These are phyloP conservation scores for Ashinkailepas kermadecensis DNA, from an alignment of 2,888 invertebrate species.

Conservation along the genomic window DNA sequence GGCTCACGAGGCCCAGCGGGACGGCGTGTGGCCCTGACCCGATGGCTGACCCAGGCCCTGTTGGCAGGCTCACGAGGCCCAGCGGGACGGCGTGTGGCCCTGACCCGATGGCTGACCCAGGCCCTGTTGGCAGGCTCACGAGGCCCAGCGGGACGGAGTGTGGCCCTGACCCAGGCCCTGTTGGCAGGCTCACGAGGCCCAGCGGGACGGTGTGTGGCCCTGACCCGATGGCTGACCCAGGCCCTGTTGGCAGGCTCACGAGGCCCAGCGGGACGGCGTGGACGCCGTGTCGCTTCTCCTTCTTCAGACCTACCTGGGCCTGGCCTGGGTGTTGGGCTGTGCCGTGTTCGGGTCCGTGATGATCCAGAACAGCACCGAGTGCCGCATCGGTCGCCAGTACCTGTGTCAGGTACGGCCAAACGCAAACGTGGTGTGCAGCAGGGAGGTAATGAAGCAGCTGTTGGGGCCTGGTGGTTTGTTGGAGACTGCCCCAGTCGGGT, in stretches of 20 bases:
- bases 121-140: slow-evolving; percentile 51
- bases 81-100: slow-evolving; percentile 61
- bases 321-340: slow-evolving; percentile 76
- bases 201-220: too few relatives aligned
- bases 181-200: slow-evolving; percentile 31
- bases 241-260: slow-evolving; percentile 51
- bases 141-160: slow-evolving; percentile 66
- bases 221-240: too few relatives aligned
- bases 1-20: slow-evolving; percentile 69
- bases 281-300: slow-evolving; percentile 55
- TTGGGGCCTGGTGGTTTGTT: too few relatives aligned
- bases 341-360: slow-evolving; percentile 71
- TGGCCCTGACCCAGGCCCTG: too few relatives aligned
- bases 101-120: too few relatives aligned
- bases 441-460: too few relatives aligned
- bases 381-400: slow-evolving; percentile 75
- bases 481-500: too few relatives aligned
- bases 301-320: slow-evolving; percentile 66
- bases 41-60: too few relatives aligned
- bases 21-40: slow-evolving; percentile 50
- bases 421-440: too few relatives aligned
- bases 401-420: slow-evolving; percentile 48
- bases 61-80: slow-evolving; percentile 60
- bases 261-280: slow-evolving; percentile 66
- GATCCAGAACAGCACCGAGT: slow-evolving; percentile 73